phyloP scores from a whole-genome alignment of 2,888 invertebrate genomes.

The Latrodectus hesperus region DNA sequence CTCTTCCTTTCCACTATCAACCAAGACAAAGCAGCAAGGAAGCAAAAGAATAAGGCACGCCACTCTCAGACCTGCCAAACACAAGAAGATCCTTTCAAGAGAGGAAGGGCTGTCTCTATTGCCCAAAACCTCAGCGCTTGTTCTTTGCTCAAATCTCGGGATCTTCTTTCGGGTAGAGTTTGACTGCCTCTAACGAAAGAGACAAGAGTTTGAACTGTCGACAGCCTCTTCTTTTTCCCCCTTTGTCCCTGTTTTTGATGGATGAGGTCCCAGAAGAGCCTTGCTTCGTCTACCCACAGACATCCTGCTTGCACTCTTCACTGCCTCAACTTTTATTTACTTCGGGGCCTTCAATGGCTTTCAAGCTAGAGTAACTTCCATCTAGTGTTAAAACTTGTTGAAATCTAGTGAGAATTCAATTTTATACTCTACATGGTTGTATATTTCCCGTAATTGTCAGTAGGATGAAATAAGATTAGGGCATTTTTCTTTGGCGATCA shows the following conservation, averaged over 20 bases:
- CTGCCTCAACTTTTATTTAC: neutral
- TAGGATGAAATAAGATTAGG: no score
- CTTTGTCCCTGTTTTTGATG: slow-evolving; percentile 47
- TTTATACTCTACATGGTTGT: neutral
- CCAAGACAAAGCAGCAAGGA: no score
- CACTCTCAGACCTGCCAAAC: neutral
- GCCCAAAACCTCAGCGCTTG: neutral
- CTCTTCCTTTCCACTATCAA: no score
- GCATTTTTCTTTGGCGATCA: no score
- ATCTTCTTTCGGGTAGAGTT: slow-evolving; percentile 18
- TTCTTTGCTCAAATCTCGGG: slow-evolving; percentile 2
- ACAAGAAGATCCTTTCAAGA: neutral
- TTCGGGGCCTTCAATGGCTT: neutral
- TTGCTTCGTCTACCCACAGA: neutral
- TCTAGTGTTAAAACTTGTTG: neutral
- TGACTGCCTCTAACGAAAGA: slow-evolving; percentile 18
- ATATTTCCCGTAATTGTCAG: neutral
- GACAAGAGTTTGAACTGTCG: slow-evolving; percentile 43
- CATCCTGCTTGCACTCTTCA: neutral
- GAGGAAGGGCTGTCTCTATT: neutral
- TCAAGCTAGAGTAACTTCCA: no score
- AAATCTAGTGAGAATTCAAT: neutral
- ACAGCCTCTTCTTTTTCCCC: slow-evolving; percentile 29
- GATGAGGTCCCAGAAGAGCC: slow-evolving; percentile 41
- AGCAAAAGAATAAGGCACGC: no score